A percentile compares a stretch with the other conserved stretches of the same genome.
Evolutionary conservation across 2,888 invertebrate genomes (phyloP).

Genomic region (Alentia gelatinosa): DNA sequence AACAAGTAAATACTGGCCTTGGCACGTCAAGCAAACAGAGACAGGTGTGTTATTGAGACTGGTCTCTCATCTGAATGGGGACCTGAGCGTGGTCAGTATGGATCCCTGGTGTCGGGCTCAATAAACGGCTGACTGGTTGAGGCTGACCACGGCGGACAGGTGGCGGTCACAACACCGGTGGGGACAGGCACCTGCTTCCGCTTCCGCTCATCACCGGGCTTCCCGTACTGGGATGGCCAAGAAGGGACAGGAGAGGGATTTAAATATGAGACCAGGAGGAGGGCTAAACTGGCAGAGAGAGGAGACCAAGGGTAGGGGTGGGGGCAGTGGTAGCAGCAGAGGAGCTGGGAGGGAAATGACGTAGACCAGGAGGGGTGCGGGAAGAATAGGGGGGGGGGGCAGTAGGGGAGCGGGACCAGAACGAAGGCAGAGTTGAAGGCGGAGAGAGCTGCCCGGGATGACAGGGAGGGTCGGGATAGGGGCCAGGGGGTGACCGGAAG

Average conservation of each 20-base stretch:
- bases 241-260: not conserved
- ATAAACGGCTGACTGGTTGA: not conserved
- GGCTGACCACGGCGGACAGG: conserved; percentile 3
- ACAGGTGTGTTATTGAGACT: not conserved
- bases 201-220: not conserved
- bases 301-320: too few species aligned
- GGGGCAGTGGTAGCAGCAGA: too few species aligned
- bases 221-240: not conserved
- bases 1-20: too few species aligned
- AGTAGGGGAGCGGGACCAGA: too few species aligned
- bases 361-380: too few species aligned
- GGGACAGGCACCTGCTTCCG: conserved; percentile 24
- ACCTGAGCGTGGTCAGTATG: not conserved
- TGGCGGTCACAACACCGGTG: not conserved
- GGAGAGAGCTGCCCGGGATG: too few species aligned
- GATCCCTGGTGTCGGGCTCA: not conserved
- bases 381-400: too few species aligned
- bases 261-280: too few species aligned
- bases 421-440: too few species aligned
- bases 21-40: not conserved
- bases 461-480: not conserved
- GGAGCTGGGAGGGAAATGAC: too few species aligned
- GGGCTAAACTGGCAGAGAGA: too few species aligned
- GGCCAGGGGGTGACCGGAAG: not conserved
- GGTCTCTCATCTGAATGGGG: not conserved